These are phyloP conservation scores for Ormyrus rosae DNA, from an alignment of 2,888 invertebrate genomes.

Conservation along the genomic window DNA sequence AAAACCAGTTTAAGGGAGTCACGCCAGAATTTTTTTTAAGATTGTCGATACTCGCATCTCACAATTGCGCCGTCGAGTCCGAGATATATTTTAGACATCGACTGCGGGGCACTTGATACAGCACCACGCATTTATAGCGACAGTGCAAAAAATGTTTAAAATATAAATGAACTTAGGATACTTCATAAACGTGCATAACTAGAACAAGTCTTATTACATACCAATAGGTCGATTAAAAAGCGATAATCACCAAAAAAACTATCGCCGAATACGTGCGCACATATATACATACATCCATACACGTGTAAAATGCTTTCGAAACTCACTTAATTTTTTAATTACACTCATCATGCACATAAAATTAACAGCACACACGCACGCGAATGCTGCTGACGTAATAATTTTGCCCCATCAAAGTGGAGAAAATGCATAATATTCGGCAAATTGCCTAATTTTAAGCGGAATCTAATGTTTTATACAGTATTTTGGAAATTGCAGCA, in stretches of 20 bases:
- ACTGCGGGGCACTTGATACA: no score
- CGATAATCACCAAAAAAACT: constrained; percentile 21
- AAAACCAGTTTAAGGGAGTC: constrained; percentile 1
- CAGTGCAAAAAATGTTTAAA: constrained; percentile 20
- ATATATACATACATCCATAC: constrained; percentile 22
- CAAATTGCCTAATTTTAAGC: no score
- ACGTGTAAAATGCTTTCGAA: constrained; percentile 35
- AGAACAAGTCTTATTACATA: constrained; percentile 31
- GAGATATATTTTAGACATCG: neutral
- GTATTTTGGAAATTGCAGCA: no score
- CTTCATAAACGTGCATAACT: constrained; percentile 7
- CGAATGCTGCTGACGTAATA: constrained; percentile 7
- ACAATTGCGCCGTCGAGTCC: neutral
- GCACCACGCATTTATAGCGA: neutral
- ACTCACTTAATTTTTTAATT: constrained; percentile 8
- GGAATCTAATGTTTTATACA: no score
- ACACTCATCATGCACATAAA: constrained; percentile 7
- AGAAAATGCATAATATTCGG: constrained; percentile 34
- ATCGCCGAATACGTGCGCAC: constrained; percentile 6
- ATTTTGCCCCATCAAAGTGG: constrained; percentile 19
- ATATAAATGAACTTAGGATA: constrained; percentile 20
- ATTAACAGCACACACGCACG: constrained; percentile 38
- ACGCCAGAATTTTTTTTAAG: constrained; percentile 12
- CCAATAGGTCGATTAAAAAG: constrained; percentile 28
- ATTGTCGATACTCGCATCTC: constrained; percentile 38